Conservation (phyloP, 1,140 invertebrate genomes). For the Oryctes rhinoceros region DNA sequence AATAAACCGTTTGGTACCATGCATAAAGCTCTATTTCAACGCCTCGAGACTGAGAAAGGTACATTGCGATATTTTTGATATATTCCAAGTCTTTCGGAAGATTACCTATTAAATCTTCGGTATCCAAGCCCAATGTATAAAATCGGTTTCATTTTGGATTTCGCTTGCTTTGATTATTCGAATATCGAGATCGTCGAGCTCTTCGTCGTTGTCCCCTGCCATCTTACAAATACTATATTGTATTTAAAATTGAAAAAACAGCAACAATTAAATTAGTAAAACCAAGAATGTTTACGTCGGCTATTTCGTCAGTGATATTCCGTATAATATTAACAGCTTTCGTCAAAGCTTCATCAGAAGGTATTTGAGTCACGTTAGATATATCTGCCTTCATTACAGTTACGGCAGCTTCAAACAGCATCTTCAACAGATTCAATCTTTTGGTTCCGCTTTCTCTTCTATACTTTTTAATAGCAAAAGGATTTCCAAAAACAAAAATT, state of each 20-base stretch:
- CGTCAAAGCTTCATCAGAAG: slow-evolving; percentile 47
- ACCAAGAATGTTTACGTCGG: slow-evolving; percentile 27
- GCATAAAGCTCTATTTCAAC: slow-evolving; percentile 70
- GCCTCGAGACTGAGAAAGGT: slow-evolving; percentile 65
- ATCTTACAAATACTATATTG: slow-evolving; percentile 24
- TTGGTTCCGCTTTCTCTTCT: slow-evolving; percentile 49
- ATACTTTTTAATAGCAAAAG: slow-evolving; percentile 46
- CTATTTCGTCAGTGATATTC: slow-evolving; percentile 46
- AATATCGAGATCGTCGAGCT: slow-evolving; percentile 60
- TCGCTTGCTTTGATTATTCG: slow-evolving; percentile 68
- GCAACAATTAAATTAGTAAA: too few relatives aligned
- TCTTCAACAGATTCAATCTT: slow-evolving; percentile 47
- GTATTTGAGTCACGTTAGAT: slow-evolving; percentile 46
- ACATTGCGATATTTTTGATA: slow-evolving; percentile 66
- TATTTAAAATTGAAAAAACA: slow-evolving; percentile 42
- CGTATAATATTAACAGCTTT: slow-evolving; percentile 46
- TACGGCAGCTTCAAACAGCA: slow-evolving; percentile 37
- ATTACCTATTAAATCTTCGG: slow-evolving; percentile 67
- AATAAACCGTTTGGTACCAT: slow-evolving; percentile 75
- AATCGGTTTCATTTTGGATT: slow-evolving; percentile 70
- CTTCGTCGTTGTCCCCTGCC: slow-evolving; percentile 50
- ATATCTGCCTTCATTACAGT: slow-evolving; percentile 44
- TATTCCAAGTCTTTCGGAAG: slow-evolving; percentile 69
- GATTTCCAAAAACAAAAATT: slow-evolving; percentile 13
- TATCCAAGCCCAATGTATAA: slow-evolving; percentile 62